Conservation (phyloP, 1,140 invertebrate genomes). For the Drosophila sucinea region DNA sequence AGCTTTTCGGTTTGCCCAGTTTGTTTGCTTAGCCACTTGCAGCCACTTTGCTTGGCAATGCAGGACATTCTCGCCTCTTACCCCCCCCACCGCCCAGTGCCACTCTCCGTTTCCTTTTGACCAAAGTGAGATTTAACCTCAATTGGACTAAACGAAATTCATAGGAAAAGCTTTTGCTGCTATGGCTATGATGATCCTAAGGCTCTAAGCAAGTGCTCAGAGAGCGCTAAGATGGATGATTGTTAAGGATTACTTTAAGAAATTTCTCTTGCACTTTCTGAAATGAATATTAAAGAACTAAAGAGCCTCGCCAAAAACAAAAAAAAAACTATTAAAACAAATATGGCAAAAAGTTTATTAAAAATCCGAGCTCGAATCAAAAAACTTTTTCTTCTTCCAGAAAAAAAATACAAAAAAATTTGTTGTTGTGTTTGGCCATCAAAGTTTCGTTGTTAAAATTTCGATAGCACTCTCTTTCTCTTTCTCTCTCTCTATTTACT, state of each 20-base stretch:
- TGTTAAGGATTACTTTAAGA: constrained; percentile 4
- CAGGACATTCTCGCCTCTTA: neutral
- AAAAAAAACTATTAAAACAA: neutral
- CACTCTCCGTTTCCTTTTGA: neutral
- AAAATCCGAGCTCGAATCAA: neutral
- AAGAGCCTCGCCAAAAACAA: neutral
- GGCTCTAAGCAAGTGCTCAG: constrained; percentile 5
- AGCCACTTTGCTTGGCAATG: constrained; percentile 29
- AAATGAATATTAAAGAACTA: neutral
- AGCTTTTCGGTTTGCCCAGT: constrained; percentile 28
- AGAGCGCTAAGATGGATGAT: neutral
- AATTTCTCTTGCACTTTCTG: neutral
- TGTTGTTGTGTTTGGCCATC: neutral
- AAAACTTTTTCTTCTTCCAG: neutral
- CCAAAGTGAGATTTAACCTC: constrained; percentile 12
- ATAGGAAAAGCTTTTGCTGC: constrained; percentile 2
- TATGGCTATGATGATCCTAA: constrained; percentile 1
- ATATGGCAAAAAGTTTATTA: neutral
- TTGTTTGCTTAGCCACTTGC: constrained; percentile 50
- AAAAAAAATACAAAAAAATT: too few species aligned
- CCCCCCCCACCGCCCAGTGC: too few species aligned
- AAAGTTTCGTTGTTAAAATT: constrained; percentile 10
- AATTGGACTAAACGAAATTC: constrained; percentile 11
- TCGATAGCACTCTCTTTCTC: neutral
- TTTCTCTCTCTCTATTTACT: neutral